Evolutionary conservation across 2,797 vertebrate species (phyloP).

Genomic region (Schizopygopsis malacanthus): DNA sequence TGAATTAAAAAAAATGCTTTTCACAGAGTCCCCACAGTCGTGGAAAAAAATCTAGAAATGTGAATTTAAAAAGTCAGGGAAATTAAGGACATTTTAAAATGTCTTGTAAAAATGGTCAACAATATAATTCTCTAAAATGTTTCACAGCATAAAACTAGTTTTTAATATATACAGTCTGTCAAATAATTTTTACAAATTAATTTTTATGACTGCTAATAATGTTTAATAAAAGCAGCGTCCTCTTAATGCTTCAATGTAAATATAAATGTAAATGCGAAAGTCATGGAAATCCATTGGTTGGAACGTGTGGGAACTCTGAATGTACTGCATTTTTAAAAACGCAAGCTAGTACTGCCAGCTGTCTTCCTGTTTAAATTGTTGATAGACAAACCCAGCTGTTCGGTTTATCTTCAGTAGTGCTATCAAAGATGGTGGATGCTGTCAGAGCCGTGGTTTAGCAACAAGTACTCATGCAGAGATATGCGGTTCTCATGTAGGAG

Average conservation of each 20-base stretch:
- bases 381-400: conserved; percentile 56
- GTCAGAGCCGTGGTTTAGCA: neutral
- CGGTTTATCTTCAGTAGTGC: conserved; percentile 16
- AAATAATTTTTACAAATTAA: neutral
- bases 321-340: conserved; percentile 14
- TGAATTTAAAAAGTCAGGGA: neutral
- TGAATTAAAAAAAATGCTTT: neutral
- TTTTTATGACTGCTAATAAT: neutral
- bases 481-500: neutral
- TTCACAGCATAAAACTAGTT: too few species aligned
- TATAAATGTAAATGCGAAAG: conserved; percentile 8
- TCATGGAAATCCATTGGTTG: neutral
- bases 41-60: neutral
- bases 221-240: neutral
- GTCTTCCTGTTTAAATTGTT: conserved; percentile 46
- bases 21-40: neutral
- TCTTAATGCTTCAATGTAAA: conserved; percentile 16
- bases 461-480: neutral
- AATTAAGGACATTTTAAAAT: neutral
- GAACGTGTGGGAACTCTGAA: neutral
- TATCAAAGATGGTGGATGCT: conserved; percentile 25
- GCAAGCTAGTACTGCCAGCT: conserved; percentile 37
- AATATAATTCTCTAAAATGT: neutral
- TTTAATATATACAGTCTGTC: neutral
- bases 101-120: neutral